These are phyloP conservation scores for Cephonodes hylas DNA, from an alignment of 2,888 invertebrate genomes.

Conservation along the genomic window DNA sequence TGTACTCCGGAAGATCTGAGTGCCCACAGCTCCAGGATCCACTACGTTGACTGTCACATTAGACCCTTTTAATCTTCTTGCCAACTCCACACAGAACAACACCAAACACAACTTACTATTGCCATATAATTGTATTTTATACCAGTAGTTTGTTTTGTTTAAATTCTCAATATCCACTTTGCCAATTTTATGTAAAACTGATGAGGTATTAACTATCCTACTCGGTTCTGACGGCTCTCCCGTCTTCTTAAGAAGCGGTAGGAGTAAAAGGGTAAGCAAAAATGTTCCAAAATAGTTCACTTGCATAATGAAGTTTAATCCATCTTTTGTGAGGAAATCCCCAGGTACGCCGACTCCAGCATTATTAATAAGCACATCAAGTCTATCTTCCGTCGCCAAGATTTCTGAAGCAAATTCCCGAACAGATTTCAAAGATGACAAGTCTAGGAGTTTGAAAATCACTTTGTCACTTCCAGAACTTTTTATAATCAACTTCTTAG, in stretches of 20 bases:
- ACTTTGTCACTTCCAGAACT: slow-evolving; percentile 86
- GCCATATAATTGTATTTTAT: slow-evolving; percentile 80
- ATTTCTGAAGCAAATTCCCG: slow-evolving; percentile 91
- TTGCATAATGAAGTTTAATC: slow-evolving; percentile 92
- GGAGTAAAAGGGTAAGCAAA: slow-evolving; percentile 92
- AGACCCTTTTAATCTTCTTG: slow-evolving; percentile 82
- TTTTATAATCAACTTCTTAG: slow-evolving; percentile 82
- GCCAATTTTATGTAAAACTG: slow-evolving; percentile 86
- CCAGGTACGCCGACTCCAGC: slow-evolving; percentile 88
- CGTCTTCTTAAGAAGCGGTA: slow-evolving; percentile 87
- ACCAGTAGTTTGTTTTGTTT: slow-evolving; percentile 81
- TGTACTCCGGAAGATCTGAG: slow-evolving; percentile 84
- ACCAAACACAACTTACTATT: slow-evolving; percentile 87
- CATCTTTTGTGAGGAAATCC: slow-evolving; percentile 86
- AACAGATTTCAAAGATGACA: slow-evolving; percentile 87
- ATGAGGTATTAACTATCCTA: slow-evolving; percentile 89
- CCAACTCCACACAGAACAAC: slow-evolving; percentile 86
- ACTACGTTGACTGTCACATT: slow-evolving; percentile 89
- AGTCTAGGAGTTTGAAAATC: slow-evolving; percentile 86
- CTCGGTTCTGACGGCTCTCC: slow-evolving; percentile 81
- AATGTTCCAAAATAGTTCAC: slow-evolving; percentile 97
- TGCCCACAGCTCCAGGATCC: slow-evolving; percentile 92
- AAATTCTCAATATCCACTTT: slow-evolving; percentile 85
- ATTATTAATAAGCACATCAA: slow-evolving; percentile 93
- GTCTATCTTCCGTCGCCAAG: slow-evolving; percentile 83